Base-by-base conservation (phyloP, 2,888 invertebrate genomes). In the Lamellibrachia columna region DNA sequence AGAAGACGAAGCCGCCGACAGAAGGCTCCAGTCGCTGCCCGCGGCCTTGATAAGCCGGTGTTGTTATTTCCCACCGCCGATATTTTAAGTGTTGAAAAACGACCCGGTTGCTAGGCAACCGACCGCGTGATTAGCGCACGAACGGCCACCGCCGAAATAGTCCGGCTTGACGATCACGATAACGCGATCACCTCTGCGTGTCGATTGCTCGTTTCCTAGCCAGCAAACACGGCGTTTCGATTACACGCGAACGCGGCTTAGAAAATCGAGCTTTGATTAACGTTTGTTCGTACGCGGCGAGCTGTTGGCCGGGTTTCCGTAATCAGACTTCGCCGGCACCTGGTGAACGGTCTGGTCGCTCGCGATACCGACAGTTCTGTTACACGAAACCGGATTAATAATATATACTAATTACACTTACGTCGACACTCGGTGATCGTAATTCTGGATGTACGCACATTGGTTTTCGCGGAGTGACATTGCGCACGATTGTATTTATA, bases 1-100 rank as follows among this genome's bases (percentile, higher is more conserved):
- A 40, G 40, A 40, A 40, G 60, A 60, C 11, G 15, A 9, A 60
- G 15, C 60, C 15, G 11, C 11, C 60, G 60, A 60, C 60, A 60
- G 11, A 60, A 60, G 1, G 60, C 15, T 15, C 60, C 60, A 22
- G 60, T 4, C 60, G 60, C 15, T 22, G 11, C 60, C 60, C 9
- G 60, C 60, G 11, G 60, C 60, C 60, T 11, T 15, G 60, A 60
- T 60, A 60, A 60, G 60, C 60, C 60, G 60, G 60, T 15, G 60
- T 60, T 60, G 60, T 60, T 60, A 60, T 60, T 60, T 60, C 60
- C 60, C 60, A 60, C 60, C 60, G 60, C 22, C 60, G 60, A 60
- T 60, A 60, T 60, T 60, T 60, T 60, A 60, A 60, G 60, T 60
- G 60, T 60, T 60, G 60, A 60, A 60, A 60, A 60, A 60, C 60